A percentile compares a stretch with the other conserved stretches of the same genome.
These are phyloP conservation scores for Ranitomeya imitator DNA, from an alignment of 2,113 vertebrate genomes.

Conservation along the genomic window DNA sequence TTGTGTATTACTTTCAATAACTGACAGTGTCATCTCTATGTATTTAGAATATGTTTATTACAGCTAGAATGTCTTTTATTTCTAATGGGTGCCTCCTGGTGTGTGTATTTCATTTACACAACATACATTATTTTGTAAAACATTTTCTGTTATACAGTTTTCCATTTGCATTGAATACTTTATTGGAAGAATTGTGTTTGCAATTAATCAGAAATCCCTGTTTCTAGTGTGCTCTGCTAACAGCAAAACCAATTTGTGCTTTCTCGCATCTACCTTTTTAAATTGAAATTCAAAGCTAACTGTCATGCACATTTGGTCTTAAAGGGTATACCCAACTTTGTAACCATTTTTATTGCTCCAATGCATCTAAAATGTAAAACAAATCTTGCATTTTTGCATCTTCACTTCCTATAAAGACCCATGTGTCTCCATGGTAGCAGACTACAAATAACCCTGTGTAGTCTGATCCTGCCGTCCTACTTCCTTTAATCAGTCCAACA, in stretches of 20 bases:
- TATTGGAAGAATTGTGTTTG: background rate
- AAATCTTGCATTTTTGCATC: background rate
- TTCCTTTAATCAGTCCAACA: background rate
- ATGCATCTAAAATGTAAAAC: background rate
- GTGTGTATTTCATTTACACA: background rate
- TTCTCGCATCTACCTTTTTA: background rate
- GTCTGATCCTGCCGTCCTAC: background rate
- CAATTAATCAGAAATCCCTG: background rate
- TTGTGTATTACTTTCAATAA: background rate
- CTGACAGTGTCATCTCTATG: background rate
- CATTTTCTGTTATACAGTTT: background rate
- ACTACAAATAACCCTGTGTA: background rate
- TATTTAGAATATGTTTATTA: background rate
- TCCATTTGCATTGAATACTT: background rate
- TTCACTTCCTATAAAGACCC: background rate
- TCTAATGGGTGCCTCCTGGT: background rate
- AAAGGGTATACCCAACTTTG: background rate
- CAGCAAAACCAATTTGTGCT: slow-evolving; percentile 19
- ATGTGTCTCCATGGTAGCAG: background rate
- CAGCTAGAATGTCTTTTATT: background rate
- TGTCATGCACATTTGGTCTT: background rate
- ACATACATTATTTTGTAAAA: background rate
- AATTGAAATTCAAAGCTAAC: background rate
- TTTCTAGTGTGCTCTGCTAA: background rate
- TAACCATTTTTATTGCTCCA: background rate